Base-by-base conservation (phyloP, 2,113 vertebrate genomes). In the Acrocephalus arundinaceus region DNA sequence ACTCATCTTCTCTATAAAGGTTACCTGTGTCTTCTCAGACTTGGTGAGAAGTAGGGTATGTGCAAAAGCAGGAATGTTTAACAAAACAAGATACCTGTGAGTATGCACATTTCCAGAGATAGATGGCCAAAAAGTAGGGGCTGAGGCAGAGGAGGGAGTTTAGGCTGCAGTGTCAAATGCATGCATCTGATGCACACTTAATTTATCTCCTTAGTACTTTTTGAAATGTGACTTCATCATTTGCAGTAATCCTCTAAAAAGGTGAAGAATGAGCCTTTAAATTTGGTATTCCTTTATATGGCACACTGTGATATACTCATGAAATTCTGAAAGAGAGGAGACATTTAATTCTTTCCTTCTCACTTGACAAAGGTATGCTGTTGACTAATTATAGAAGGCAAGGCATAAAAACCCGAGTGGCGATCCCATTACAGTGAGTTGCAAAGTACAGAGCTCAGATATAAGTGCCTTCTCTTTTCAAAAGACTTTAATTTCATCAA, bases 121-220 rank as follows among this genome's bases (percentile, higher is more conserved):
- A n/a, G 2, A 8, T 58, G 22, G 11, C 19, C 57, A 13, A 28
- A 39, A 24, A 48, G 4, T 25, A 63, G 28, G 25, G 7, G 7
- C 28, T 61, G 22, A 63, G 6, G 7, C 25, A 77, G 33, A 77
- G 10, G 4, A 48, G 3, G 17, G 23, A 75, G 15, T 88, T 81
- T 28, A 78, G 20, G 30, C 23, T 1, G 1, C 25, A 80, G 10
- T 6, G 3, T 24, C 3, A 11, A 46, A 55, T 6, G 1, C 15
- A 22, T 51, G 4, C 10, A 51, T 85, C 30, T 87, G 33, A 46
- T 57, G 3, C 21, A 18, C 9, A 31, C 23, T 22, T 51, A 66
- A 62, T 45, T 87, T 4, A 39, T 35, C 33, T 57, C 15, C 13
- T 23, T 28, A 23, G 6, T 51, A 43, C 20, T 28, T 84, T 80